Conservation (phyloP, 1,140 invertebrate genomes). For the Drosophila pectinifera region DNA sequence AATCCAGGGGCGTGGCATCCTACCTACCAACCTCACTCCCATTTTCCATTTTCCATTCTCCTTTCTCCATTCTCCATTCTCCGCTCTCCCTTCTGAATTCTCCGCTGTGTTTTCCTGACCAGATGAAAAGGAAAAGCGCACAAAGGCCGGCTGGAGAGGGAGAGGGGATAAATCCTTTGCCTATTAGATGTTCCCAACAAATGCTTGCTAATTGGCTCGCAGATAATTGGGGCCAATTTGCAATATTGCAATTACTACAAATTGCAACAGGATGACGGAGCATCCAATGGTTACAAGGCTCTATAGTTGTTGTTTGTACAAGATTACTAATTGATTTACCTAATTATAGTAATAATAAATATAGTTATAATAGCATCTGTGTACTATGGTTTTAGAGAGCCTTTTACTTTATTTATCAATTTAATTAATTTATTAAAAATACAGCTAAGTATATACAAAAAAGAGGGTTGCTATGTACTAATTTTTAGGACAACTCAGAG, state of each 20-base stretch:
- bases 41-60: constrained; percentile 10
- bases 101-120: neutral
- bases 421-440: too few species aligned
- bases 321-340: neutral
- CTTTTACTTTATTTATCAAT: too few species aligned
- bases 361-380: too few species aligned
- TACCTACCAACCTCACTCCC: neutral
- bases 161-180: neutral
- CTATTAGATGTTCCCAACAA: constrained; percentile 1
- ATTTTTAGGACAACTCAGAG: too few species aligned
- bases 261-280: neutral
- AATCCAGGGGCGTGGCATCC: constrained; percentile 18
- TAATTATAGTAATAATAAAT: too few species aligned
- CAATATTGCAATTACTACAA: constrained; percentile 4
- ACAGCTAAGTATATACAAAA: too few species aligned
- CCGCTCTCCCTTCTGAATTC: neutral
- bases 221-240: constrained; percentile 17
- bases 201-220: constrained; percentile 6
- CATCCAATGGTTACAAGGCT: too few species aligned
- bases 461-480: too few species aligned
- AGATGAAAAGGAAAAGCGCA: constrained; percentile 1
- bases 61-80: constrained; percentile 4
- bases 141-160: neutral
- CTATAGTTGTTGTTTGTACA: neutral
- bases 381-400: too few species aligned